Conservation (phyloP, 2,888 invertebrate genomes). For the Dasysyrphus tricinctus region DNA sequence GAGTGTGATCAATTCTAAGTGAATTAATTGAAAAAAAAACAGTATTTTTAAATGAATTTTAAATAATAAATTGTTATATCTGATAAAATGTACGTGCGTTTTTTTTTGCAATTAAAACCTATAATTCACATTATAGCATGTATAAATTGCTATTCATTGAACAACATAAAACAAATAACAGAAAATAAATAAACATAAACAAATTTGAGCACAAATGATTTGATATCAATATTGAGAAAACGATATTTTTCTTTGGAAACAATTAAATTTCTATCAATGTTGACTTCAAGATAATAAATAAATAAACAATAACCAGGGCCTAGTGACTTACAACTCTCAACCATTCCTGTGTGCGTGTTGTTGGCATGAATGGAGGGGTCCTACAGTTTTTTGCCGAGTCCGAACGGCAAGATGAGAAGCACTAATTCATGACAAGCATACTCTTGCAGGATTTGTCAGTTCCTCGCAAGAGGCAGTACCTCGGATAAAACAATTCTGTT, state of each 20-base stretch:
- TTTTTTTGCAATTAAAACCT: not conserved
- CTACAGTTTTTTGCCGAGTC: too few species aligned
- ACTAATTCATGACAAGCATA: too few species aligned
- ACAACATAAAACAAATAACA: not conserved
- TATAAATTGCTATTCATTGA: not conserved
- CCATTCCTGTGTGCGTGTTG: too few species aligned
- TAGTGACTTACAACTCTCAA: too few species aligned
- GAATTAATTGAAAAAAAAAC: not conserved
- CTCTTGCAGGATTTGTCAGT: too few species aligned
- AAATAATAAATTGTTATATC: not conserved
- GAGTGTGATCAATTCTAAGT: not conserved
- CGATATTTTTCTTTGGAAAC: not conserved
- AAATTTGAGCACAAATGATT: not conserved
- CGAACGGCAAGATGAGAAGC: too few species aligned
- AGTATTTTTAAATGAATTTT: not conserved
- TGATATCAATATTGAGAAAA: not conserved
- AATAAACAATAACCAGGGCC: too few species aligned
- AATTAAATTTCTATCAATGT: not conserved
- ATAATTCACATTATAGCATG: not conserved
- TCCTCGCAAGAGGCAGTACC: too few species aligned
- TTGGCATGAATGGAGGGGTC: too few species aligned
- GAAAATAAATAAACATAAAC: slow-evolving; percentile 1
- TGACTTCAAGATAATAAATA: not conserved
- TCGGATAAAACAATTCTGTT: too few species aligned
- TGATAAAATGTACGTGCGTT: not conserved